Evolutionary conservation across 2,888 invertebrate genomes (phyloP).

Genomic region (Drosophila pullipes): DNA sequence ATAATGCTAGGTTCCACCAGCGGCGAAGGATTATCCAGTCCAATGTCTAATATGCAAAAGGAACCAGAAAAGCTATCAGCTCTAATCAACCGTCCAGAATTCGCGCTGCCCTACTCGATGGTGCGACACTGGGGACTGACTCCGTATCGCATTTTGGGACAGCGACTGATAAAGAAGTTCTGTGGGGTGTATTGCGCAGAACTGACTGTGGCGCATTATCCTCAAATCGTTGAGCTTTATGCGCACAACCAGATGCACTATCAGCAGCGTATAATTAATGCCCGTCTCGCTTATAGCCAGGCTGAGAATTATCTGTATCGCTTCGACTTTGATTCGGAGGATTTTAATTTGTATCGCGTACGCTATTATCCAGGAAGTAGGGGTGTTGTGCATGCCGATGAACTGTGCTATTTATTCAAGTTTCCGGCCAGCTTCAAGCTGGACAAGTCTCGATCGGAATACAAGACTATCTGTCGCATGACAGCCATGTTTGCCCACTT

Average conservation of each 20-base stretch:
- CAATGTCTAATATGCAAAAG: not conserved
- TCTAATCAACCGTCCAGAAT: conserved; percentile 37
- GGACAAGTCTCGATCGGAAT: conserved; percentile 66
- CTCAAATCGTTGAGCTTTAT: conserved; percentile 61
- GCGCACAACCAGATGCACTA: conserved; percentile 74
- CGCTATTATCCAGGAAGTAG: conserved; percentile 52
- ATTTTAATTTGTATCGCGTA: conserved; percentile 80
- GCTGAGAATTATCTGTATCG: conserved; percentile 82
- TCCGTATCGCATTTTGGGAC: conserved; percentile 53
- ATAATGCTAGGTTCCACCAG: conserved; percentile 80
- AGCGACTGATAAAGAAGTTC: conserved; percentile 63
- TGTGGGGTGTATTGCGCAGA: conserved; percentile 55
- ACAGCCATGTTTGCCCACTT: conserved; percentile 73
- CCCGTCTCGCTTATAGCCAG: conserved; percentile 66
- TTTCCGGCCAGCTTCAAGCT: conserved; percentile 60
- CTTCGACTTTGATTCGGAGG: conserved; percentile 82
- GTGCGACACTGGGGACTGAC: conserved; percentile 17
- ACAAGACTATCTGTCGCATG: conserved; percentile 73
- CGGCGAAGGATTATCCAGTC: conserved; percentile 60
- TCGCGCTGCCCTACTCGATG: conserved; percentile 12
- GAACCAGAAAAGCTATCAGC: conserved; percentile 20
- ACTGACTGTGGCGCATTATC: conserved; percentile 73
- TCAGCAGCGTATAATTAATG: conserved; percentile 68
- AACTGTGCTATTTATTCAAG: conserved; percentile 79
- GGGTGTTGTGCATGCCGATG: conserved; percentile 80